Evolutionary conservation across 2,113 vertebrate genomes (phyloP), one percentile per base, ranked within the genome.

Genomic region (Pseudorectes ferrugineus): DNA sequence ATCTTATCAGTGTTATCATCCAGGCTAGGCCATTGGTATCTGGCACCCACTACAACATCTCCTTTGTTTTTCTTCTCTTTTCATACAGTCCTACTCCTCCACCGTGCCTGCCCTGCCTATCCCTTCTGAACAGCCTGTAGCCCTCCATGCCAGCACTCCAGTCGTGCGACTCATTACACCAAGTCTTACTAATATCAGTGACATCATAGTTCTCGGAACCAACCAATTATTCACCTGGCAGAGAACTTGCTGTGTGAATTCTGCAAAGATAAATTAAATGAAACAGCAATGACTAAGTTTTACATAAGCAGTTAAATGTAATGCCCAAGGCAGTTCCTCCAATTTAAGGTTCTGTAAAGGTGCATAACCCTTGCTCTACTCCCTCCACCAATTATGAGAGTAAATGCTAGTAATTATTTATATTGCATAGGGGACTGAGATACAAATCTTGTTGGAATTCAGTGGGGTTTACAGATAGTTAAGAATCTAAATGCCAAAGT

Each of bases 101-200:
- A n/a, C 6, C 0, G 0, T 4, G 1, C 7, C 58, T 42, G 21
- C 8, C 2, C 9, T 46, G 20, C 9, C 51, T 58, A 31, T 42
- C 9, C 21, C 5, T 31, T 49, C 61, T 33, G 43, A 58, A 5
- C 35, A 42, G 31, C 25, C 61, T 48, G 43, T 13, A 49, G 20
- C 25, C 20, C 31, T n/a, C 10, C 24, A 29, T 8, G 20, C 15
- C 43, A n/a, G 19, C 43, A 12, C 24, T 58, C 36, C 38, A 31
- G 31, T 17, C 0, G 1, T 40, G 28, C 0, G 6, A 46, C n/a
- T n/a, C 14, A 11, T 40, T 29, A 16, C 42, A 40, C 42, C 31
- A 25, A 22, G 5, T 31, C 20, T 26, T 21, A 42, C 21, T 49
- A 11, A 26, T 31, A 66, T 21, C 35, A 35, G 1, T 42, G 31